phyloP scores from a whole-genome alignment of 2,797 vertebrate genomes.

The Poecilia velifera region DNA sequence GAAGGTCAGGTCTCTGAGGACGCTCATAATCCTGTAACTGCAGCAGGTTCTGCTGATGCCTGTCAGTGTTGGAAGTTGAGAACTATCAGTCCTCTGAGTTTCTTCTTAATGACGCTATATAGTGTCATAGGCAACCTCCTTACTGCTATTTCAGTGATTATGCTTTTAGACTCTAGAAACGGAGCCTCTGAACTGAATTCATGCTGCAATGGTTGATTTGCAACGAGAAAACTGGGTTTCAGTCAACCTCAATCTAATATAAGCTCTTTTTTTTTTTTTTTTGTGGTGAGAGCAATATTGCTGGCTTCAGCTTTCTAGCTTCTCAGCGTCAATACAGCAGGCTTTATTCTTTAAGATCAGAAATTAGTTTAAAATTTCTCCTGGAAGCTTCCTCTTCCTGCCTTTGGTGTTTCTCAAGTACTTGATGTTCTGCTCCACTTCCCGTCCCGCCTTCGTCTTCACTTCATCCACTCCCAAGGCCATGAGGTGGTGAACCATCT shows the following conservation, averaged over 20 bases:
- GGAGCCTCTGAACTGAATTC: background rate
- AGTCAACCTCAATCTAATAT: background rate
- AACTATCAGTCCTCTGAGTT: background rate
- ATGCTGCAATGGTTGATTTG: background rate
- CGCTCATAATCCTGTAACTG: background rate
- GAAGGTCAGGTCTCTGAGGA: slow-evolving; percentile 1
- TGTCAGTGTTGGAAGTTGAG: background rate
- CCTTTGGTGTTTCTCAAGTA: background rate
- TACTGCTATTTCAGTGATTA: background rate
- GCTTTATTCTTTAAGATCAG: background rate
- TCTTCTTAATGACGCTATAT: background rate
- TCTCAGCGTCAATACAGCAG: background rate
- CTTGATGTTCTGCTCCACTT: background rate
- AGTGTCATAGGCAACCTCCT: background rate
- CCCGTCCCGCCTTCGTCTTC: background rate
- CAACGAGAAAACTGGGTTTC: background rate
- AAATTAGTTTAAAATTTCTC: slow-evolving; percentile 2
- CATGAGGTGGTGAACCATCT: background rate
- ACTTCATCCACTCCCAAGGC: background rate
- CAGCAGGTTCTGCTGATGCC: slow-evolving; percentile 2
- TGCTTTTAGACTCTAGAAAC: background rate
- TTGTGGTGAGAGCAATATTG: background rate
- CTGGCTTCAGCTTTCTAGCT: background rate
- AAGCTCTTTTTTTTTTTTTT: background rate
- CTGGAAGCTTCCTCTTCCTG: background rate